phyloP scores from a whole-genome alignment of 2,888 invertebrate genomes.

The Unio pictorum region DNA sequence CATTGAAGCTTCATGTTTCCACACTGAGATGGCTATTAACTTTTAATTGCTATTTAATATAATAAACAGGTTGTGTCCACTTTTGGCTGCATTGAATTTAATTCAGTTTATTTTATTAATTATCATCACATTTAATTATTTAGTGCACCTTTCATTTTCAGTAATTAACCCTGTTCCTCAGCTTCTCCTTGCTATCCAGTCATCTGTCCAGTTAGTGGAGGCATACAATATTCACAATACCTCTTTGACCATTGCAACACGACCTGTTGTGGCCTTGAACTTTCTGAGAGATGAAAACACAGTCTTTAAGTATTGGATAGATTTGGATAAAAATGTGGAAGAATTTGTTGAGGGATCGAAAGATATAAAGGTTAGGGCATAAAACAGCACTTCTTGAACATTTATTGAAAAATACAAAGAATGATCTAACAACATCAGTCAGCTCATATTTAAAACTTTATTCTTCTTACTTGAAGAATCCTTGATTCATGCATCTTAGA shows the following conservation, averaged over 20 bases:
- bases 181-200: constrained; percentile 79
- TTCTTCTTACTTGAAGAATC: too few species aligned
- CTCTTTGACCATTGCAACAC: constrained; percentile 39
- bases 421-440: too few species aligned
- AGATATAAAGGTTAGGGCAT: constrained; percentile 15
- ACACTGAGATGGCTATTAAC: too few species aligned
- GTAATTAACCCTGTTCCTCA: constrained; percentile 85
- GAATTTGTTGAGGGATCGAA: constrained; percentile 15
- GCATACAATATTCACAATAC: constrained; percentile 47
- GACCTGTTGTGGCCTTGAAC: constrained; percentile 76
- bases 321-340: constrained; percentile 72
- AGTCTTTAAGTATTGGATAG: constrained; percentile 82
- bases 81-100: too few species aligned
- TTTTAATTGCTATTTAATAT: neutral
- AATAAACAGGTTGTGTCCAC: neutral
- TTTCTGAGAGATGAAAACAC: constrained; percentile 81
- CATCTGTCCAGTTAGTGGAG: constrained; percentile 45
- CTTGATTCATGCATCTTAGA: too few species aligned
- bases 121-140: neutral
- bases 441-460: too few species aligned
- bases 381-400: too few species aligned
- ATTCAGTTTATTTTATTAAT: neutral
- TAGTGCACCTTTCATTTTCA: constrained; percentile 14
- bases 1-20: too few species aligned
- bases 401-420: too few species aligned